Conservation (phyloP, 2,888 invertebrate genomes). For the Neoitamus cyanurus region DNA sequence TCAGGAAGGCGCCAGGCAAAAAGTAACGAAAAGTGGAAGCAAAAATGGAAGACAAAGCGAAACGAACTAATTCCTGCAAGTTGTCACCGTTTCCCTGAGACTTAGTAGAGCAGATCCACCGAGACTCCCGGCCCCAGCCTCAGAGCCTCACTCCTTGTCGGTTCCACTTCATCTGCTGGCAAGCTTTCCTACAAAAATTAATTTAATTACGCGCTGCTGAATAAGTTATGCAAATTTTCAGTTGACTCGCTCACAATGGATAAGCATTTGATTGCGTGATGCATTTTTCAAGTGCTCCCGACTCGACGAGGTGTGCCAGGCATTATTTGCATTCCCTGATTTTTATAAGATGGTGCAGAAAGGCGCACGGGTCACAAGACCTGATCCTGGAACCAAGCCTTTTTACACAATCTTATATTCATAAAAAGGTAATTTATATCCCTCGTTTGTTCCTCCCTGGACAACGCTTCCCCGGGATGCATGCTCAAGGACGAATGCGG, state of each 20-base stretch:
- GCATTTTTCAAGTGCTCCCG: conserved; percentile 2
- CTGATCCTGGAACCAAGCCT: not conserved
- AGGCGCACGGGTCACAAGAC: not conserved
- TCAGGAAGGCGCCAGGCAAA: not conserved
- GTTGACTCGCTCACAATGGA: not conserved
- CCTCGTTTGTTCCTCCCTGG: not conserved
- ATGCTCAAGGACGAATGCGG: not conserved
- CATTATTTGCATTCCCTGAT: conserved; percentile 11
- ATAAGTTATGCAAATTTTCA: conserved; percentile 29
- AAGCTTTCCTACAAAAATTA: not conserved
- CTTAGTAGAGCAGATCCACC: not conserved
- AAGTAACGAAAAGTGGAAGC: not conserved
- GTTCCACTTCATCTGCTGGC: not conserved
- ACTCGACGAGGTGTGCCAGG: not conserved
- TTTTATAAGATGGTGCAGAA: not conserved
- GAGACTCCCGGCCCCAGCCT: not conserved
- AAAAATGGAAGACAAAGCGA: not conserved
- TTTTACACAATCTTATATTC: not conserved
- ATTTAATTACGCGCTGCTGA: conserved; percentile 15
- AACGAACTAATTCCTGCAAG: not conserved
- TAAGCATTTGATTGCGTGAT: conserved; percentile 28
- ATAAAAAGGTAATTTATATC: not conserved
- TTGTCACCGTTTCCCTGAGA: not conserved
- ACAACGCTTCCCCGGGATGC: not conserved
- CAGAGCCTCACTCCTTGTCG: not conserved